phyloP scores from a whole-genome alignment of 2,888 invertebrate species.

The Pristionchus arcanus region DNA sequence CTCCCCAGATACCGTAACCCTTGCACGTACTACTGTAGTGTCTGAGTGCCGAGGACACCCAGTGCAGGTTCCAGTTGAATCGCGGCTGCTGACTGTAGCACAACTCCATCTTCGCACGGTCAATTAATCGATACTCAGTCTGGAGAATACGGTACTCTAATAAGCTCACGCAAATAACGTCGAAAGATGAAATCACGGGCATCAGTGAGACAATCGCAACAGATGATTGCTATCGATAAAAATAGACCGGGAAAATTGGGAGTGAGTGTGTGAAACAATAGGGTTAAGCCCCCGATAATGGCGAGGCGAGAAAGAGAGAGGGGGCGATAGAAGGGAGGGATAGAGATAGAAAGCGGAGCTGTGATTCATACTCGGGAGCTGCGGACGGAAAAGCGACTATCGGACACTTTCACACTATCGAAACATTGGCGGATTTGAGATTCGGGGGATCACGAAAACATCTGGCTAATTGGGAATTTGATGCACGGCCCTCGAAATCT shows the following conservation, averaged over 20 bases:
- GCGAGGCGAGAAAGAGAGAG: neutral
- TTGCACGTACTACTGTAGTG: conserved; percentile 21
- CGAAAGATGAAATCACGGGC: neutral
- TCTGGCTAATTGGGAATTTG: no score
- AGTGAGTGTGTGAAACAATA: conserved; percentile 16
- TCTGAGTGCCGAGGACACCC: conserved; percentile 45
- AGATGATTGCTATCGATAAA: conserved; percentile 1
- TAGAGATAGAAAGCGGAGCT: neutral
- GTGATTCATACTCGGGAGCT: neutral
- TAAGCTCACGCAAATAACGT: neutral
- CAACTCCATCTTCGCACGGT: conserved; percentile 1
- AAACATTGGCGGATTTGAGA: neutral
- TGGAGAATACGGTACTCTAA: neutral
- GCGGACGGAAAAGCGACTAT: neutral
- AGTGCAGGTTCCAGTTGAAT: conserved; percentile 38
- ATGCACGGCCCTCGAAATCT: no score
- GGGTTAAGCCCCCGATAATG: conserved; percentile 30
- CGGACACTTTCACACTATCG: neutral
- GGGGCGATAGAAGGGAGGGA: neutral
- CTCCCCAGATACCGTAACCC: neutral
- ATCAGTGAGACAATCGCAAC: conserved; percentile 22
- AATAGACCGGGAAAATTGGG: neutral
- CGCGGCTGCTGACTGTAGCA: conserved; percentile 40
- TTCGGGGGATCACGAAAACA: neutral
- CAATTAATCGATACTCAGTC: neutral